phyloP scores from a whole-genome alignment of 2,113 vertebrate species.

The Casuarius casuarius region DNA sequence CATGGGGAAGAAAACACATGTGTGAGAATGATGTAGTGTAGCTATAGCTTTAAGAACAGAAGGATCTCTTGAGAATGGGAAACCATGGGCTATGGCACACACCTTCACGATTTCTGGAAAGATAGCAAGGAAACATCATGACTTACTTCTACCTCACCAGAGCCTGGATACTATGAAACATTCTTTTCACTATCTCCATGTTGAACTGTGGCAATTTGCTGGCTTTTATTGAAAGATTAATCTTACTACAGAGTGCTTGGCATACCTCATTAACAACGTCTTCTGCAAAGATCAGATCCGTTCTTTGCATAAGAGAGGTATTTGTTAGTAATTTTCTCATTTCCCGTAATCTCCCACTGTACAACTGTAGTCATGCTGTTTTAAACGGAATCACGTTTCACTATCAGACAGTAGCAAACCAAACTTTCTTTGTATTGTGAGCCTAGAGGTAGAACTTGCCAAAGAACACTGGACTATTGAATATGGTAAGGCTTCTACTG shows the following conservation, averaged over 20 bases:
- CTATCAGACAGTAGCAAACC: neutral
- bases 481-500: neutral
- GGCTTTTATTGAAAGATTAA: constrained; percentile 28
- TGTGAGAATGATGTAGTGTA: neutral
- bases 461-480: neutral
- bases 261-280: constrained; percentile 33
- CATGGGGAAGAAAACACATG: neutral
- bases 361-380: neutral
- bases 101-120: neutral
- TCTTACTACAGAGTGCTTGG: neutral
- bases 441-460: neutral
- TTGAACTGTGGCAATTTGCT: constrained; percentile 4
- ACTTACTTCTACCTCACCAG: neutral
- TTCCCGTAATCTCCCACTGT: neutral
- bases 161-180: neutral
- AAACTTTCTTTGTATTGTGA: constrained; percentile 17
- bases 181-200: neutral
- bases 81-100: neutral
- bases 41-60: neutral
- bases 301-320: constrained; percentile 2
- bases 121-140: neutral
- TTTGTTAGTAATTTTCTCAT: constrained; percentile 37
- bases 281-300: constrained; percentile 21
- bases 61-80: neutral
- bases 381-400: constrained; percentile 37